Evolutionary conservation across 2,113 vertebrate species (phyloP), one percentile per base, ranked within the genome.

Genomic region (Menura novaehollandiae): DNA sequence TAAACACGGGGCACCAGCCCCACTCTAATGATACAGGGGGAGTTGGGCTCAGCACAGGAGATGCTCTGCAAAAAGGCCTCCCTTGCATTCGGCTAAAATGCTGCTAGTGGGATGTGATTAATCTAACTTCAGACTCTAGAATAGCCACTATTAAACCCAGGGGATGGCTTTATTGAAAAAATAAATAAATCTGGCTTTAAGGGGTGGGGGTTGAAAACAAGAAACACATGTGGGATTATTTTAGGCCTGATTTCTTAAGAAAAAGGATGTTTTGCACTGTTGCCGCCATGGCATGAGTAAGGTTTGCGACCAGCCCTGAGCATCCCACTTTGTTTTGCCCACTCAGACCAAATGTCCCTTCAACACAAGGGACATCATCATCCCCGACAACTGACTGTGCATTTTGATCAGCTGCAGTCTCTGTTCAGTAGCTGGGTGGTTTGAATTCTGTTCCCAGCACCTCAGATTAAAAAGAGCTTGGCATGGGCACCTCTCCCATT

Each of bases 71-170:
- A 47, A 77, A 93, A 91, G 56, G 66, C 52, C 69, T 91, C 76
- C 68, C 69, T 92, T 88, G 75, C 79, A 75, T 52, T 88, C 6
- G 0, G 52, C 52, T 91, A 91, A 96, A 95, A 95, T 63, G 73
- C 73, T 91, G 69, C 91, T 93, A 35, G 91, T 56, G 80, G 85
- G 95, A 76, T 82, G 85, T 63, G 85, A 82, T 93, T 95, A 87
- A 75, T 93, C 91, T 72, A 73, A 89, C 92, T 91, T 94, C 95
- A 90, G 75, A 11, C 58, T 63, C 66, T 74, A 53, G 66, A 94
- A 94, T 64, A 84, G 74, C 68, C 86, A 49, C 84, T 94, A 87
- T 94, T 93, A 95, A 96, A 88, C 73, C 59, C 91, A 92, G 51
- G 71, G 87, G 62, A 91, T 52, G 49, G 37, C 68, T 95, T 95